Base-by-base conservation (phyloP, 2,797 vertebrate genomes). In the Paratrypauchen microcephalus region DNA sequence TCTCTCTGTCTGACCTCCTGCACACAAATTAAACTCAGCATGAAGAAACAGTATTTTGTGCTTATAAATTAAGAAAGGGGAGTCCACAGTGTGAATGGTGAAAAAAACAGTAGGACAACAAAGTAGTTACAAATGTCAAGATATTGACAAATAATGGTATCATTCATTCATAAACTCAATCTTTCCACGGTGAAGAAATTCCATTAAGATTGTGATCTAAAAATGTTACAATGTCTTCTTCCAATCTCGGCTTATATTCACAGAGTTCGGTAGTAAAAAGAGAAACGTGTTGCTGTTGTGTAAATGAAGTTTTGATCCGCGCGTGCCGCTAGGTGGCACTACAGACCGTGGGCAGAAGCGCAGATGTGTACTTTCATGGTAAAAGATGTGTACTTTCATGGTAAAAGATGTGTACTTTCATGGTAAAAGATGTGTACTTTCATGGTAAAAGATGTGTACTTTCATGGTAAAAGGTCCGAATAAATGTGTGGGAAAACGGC, bases 1-100 rank as follows among this genome's bases (percentile, higher is more conserved):
- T 84, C 77, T 48, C 0, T 30, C 1, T 72, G 36, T 24, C 75
- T 21, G 78, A 24, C 73, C 64, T 71, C 81, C 82, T 87, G 78
- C 12, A 72, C 2, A 68, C 16, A 66, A 24, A 0, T 65, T 13
- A 26, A 24, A 26, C 52, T 45, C 13, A 57, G 24, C 18, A 4
- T 24, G 9, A 23, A 24, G 24, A 56, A 24, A 12, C n/a, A 30
- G 57, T 16, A 26, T 59, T 59, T 28, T 19, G 12, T 16, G 32
- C 28, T 57, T 28, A 6, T 26, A 28, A 59, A 59, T 28, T 26
- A 15, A 24, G 5, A 15, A 21, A 55, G 5, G 2, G n/a, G n/a
- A 23, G 13, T 21, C 30, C 32, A 36, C 32, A 36, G 2, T 48
- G 18, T 6, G 6, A 48, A 48, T 7, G 47, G 16, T 48, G 47